Evolutionary conservation across 2,113 vertebrate species (phyloP).

Genomic region (Eclectus roratus): DNA sequence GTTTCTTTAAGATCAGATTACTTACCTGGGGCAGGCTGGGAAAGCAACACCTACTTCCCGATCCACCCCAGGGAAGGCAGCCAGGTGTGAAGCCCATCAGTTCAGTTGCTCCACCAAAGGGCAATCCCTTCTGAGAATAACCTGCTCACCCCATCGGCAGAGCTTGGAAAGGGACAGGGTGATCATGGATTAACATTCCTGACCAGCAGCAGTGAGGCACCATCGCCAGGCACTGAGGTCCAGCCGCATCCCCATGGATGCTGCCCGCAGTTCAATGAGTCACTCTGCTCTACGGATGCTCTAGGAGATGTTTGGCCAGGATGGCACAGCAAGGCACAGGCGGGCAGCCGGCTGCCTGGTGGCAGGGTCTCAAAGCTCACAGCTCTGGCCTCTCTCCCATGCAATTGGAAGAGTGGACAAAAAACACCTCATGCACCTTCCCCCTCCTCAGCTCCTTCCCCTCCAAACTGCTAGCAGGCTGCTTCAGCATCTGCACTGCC

Average conservation of each 20-base stretch:
- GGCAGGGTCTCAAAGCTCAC: not conserved
- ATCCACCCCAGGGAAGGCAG: not conserved
- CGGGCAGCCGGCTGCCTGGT: not conserved
- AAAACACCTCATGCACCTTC: not conserved
- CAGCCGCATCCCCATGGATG: not conserved
- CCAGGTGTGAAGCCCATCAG: not conserved
- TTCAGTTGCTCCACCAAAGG: accelerated
- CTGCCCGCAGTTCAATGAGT: not conserved
- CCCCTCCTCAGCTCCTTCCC: not conserved
- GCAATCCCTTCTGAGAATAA: not conserved
- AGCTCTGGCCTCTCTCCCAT: not conserved
- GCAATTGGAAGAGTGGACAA: not conserved
- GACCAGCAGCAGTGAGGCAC: not conserved
- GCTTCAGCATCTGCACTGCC: not conserved
- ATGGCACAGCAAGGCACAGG: not conserved
- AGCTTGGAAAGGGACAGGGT: not conserved
- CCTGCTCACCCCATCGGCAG: not conserved
- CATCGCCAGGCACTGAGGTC: not conserved
- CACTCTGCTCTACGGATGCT: not conserved
- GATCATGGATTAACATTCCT: not conserved
- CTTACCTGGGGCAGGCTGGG: not conserved
- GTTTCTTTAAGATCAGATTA: not conserved
- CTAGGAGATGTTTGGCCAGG: not conserved
- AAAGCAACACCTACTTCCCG: not conserved
- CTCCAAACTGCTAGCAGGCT: not conserved